Conservation (phyloP, 1,140 invertebrate genomes). For the Pseudobourletiella spinata region DNA sequence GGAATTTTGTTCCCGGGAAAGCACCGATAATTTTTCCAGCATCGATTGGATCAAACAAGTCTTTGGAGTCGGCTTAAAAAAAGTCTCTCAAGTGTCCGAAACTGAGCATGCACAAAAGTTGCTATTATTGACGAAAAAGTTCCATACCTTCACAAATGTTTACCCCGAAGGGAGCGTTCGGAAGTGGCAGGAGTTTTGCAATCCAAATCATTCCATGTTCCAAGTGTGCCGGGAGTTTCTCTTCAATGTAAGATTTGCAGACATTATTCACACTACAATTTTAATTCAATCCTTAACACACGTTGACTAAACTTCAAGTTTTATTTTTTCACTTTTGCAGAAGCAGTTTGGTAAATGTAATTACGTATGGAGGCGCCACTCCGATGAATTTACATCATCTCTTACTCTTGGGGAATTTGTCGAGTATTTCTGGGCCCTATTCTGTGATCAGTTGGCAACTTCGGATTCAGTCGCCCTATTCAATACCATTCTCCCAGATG, state of each 20-base stretch:
- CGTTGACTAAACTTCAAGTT: background rate
- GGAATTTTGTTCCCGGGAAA: background rate
- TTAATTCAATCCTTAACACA: background rate
- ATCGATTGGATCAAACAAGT: constrained; percentile 24
- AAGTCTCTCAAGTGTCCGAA: background rate
- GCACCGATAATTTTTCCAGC: constrained; percentile 1
- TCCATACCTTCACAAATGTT: constrained; percentile 32
- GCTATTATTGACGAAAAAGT: constrained; percentile 17
- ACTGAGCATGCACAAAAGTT: constrained; percentile 4
- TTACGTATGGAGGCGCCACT: constrained; percentile 26
- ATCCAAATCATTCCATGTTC: constrained; percentile 23
- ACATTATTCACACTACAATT: no score
- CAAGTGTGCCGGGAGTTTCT: constrained; percentile 16
- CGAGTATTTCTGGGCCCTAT: constrained; percentile 17
- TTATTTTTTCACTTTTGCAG: constrained; percentile 12
- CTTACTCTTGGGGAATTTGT: constrained; percentile 17
- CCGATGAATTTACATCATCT: constrained; percentile 24
- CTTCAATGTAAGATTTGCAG: no score
- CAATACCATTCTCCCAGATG: constrained; percentile 17
- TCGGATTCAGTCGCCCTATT: constrained; percentile 14
- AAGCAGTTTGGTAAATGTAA: constrained; percentile 25
- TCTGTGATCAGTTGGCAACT: constrained; percentile 4
- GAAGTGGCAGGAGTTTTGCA: constrained; percentile 26
- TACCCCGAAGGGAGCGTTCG: constrained; percentile 7
- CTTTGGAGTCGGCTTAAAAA: constrained; percentile 13